phyloP scores from a whole-genome alignment of 2,888 invertebrate genomes.

The Sylvicola cinctus region DNA sequence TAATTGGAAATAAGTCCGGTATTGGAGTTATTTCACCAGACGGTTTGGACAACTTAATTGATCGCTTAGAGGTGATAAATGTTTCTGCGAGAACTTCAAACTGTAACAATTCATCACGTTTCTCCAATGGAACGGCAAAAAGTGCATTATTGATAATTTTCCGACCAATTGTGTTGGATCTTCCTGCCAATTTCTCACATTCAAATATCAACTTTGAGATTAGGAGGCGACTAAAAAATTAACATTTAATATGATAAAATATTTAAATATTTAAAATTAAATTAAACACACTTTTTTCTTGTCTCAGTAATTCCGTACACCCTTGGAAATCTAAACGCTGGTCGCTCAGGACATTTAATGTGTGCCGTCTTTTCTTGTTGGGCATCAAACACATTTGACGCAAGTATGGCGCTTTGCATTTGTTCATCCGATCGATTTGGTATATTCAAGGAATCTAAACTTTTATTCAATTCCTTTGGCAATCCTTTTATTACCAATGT shows the following conservation, averaged over 20 bases:
- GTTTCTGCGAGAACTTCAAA: constrained; percentile 44
- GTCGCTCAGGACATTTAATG: constrained; percentile 43
- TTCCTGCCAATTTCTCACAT: constrained; percentile 40
- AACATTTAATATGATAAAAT: constrained; percentile 1
- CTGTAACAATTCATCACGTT: constrained; percentile 37
- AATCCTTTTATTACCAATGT: constrained; percentile 40
- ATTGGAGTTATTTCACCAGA: constrained; percentile 32
- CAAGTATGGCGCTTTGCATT: constrained; percentile 39
- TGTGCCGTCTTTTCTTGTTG: constrained; percentile 59
- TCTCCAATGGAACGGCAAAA: constrained; percentile 35
- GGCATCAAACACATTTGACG: constrained; percentile 52
- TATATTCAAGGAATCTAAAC: constrained; percentile 27
- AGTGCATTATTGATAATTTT: constrained; percentile 36
- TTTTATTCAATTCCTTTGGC: constrained; percentile 35
- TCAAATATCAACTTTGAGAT: constrained; percentile 43
- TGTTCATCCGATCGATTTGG: constrained; percentile 32
- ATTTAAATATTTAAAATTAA: background rate
- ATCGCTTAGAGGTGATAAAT: constrained; percentile 36
- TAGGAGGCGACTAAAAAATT: constrained; percentile 36
- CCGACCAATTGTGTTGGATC: constrained; percentile 31
- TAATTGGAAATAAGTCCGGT: constrained; percentile 55
- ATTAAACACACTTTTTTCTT: constrained; percentile 37
- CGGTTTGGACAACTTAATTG: constrained; percentile 10
- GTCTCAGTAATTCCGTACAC: constrained; percentile 50
- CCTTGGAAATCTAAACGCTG: constrained; percentile 49